phyloP scores from a whole-genome alignment of 2,113 vertebrate species.

The Grammatotria lemairii region DNA sequence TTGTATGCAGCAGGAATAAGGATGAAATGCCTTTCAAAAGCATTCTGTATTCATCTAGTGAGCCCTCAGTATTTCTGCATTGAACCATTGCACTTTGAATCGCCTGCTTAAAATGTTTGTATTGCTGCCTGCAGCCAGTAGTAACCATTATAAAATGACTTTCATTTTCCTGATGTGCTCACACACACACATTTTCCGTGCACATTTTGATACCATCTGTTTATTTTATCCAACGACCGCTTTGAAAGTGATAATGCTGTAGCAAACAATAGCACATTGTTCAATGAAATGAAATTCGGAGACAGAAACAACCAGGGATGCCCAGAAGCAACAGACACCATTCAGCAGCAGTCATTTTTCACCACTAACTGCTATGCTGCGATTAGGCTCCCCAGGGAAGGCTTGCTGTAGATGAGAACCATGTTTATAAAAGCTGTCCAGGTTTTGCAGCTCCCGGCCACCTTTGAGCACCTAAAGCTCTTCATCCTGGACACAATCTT shows the following conservation, averaged over 20 bases:
- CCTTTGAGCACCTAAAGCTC: background rate
- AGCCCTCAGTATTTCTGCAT: conserved; percentile 32
- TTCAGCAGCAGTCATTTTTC: conserved; percentile 57
- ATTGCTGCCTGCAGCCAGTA: conserved; percentile 21
- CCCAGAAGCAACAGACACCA: conserved; percentile 14
- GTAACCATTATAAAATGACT: conserved; percentile 29
- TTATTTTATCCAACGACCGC: conserved; percentile 29
- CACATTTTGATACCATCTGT: conserved; percentile 34
- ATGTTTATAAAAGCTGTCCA: conserved; percentile 45
- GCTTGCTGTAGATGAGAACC: conserved; percentile 28
- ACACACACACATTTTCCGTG: background rate
- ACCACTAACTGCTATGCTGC: conserved; percentile 36
- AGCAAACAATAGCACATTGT: conserved; percentile 50
- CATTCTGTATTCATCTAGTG: conserved; percentile 52
- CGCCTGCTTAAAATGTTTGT: conserved; percentile 46
- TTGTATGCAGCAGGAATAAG: conserved; percentile 51
- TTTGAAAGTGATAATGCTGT: conserved; percentile 26
- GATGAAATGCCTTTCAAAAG: conserved; percentile 45
- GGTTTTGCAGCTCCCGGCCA: conserved; percentile 3
- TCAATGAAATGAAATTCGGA: conserved; percentile 50
- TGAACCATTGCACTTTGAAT: conserved; percentile 41
- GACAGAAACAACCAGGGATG: conserved; percentile 23
- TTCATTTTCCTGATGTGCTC: conserved; percentile 4
- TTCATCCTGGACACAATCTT: conserved; percentile 16
- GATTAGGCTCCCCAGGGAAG: conserved; percentile 28